Base-by-base conservation (phyloP, 2,113 vertebrate genomes). In the Cololabis saira region DNA sequence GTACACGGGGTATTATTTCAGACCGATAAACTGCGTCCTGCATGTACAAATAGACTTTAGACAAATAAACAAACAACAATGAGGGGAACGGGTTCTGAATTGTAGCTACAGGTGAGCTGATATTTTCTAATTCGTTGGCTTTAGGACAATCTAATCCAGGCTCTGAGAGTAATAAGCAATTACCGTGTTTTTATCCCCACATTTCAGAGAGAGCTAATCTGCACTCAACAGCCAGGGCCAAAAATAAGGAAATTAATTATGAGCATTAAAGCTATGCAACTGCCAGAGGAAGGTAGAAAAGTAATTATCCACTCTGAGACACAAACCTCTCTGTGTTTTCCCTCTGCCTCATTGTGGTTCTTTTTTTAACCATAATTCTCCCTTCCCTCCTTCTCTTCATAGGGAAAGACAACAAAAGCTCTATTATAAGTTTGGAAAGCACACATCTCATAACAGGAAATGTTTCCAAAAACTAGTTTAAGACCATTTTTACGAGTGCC, bases 201-300 rank as follows among this genome's bases (percentile, higher is more conserved):
- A 82, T 67, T 64, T 67, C 66, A 59, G 57, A 80, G 78, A 80
- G 48, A 84, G 91, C 84, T 90, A 91, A 86, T 90, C 89, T 90
- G 86, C 86, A 73, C 85, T 89, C 79, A 90, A 82, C 87, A 91
- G 87, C 71, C 72, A 85, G 79, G 74, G 66, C 80, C 75, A 83
- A 83, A 82, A 90, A 90, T 91, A 91, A 91, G 92, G 80, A 88
- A 90, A 91, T 93, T 91, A 90, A 90, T 92, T 91, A 84, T 69
- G 61, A 80, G 70, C 75, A 84, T 92, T 93, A 89, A 87, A 66
- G 74, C 83, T 76, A 75, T 41, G 83, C 85, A 70, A 90, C 80
- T 81, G 72, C 68, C 62, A 83, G 61, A 63, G 67, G 85, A 88
- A 89, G 89, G 83, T 82, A 83, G 89, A 91, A 90, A 91, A 92